A percentile compares a stretch with the other conserved stretches of the same genome.
Conservation (phyloP, 2,113 vertebrate genomes). For the Tangachromis dhanisi region DNA sequence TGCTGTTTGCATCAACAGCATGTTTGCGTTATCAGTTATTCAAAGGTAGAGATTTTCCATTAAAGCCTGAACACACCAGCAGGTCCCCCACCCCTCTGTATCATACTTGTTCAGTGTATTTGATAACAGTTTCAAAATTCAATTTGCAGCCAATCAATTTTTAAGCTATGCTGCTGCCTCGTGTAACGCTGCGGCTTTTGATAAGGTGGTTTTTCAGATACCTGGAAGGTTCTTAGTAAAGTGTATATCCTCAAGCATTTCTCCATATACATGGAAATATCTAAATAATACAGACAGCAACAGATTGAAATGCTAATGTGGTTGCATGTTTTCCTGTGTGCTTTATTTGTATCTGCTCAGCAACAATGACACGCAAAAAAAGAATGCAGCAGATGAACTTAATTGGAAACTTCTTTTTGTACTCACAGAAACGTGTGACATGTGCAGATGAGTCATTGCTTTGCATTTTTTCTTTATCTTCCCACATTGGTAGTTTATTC, state of each 20-base stretch:
- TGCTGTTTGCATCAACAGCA: neutral
- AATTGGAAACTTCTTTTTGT: neutral
- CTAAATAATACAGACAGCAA: neutral
- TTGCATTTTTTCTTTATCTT: neutral
- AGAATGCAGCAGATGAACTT: neutral
- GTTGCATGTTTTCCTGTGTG: neutral
- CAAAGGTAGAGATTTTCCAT: neutral
- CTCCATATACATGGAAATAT: constrained; percentile 40
- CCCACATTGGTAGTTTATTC: neutral
- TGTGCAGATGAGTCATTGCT: neutral
- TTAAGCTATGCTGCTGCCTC: neutral
- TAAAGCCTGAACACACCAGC: neutral
- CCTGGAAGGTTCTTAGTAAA: neutral
- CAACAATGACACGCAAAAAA: neutral
- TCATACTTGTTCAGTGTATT: neutral
- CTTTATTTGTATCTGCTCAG: neutral
- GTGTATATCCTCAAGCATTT: neutral
- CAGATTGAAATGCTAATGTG: constrained; percentile 35
- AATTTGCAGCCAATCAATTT: neutral
- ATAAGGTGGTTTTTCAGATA: constrained; percentile 4
- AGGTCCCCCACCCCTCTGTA: neutral
- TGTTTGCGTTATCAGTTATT: neutral
- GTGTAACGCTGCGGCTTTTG: neutral
- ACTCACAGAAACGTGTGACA: neutral
- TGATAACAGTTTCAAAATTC: neutral